Conservation (phyloP, 1,140 invertebrate species). For the Glomeris maerens region DNA sequence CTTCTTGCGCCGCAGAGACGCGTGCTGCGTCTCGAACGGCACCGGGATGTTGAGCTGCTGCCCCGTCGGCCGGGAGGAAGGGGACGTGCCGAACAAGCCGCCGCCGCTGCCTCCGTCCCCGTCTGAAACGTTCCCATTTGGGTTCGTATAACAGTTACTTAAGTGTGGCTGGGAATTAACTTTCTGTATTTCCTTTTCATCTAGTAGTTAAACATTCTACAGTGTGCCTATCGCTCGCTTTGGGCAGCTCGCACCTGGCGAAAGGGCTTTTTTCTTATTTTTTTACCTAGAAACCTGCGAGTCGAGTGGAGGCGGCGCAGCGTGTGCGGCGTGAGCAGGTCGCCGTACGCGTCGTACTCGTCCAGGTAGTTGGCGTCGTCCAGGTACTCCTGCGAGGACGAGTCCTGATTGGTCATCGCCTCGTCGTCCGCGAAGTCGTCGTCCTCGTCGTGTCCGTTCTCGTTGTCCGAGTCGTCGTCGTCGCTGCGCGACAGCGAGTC, state of each 20-base stretch:
- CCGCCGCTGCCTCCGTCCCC: not conserved
- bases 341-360: constrained; percentile 25
- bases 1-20: constrained; percentile 40
- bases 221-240: too few relatives aligned
- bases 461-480: constrained; percentile 50
- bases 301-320: too few relatives aligned
- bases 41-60: constrained; percentile 11
- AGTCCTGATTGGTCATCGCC: constrained; percentile 42
- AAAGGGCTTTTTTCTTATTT: too few relatives aligned
- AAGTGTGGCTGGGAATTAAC: too few relatives aligned
- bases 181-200: too few relatives aligned
- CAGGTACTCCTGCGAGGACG: constrained; percentile 38
- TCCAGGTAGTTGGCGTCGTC: constrained; percentile 27
- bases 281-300: too few relatives aligned
- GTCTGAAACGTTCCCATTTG: too few relatives aligned
- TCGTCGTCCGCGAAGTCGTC: constrained; percentile 53
- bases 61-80: not conserved
- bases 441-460: constrained; percentile 42
- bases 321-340: too few relatives aligned
- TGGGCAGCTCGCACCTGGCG: too few relatives aligned
- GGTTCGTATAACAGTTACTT: too few relatives aligned
- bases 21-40: constrained; percentile 37
- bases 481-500: constrained; percentile 41
- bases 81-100: constrained; percentile 16
- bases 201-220: too few relatives aligned